Conservation (phyloP, 2,888 invertebrate genomes). For the Acronicta aceris region DNA sequence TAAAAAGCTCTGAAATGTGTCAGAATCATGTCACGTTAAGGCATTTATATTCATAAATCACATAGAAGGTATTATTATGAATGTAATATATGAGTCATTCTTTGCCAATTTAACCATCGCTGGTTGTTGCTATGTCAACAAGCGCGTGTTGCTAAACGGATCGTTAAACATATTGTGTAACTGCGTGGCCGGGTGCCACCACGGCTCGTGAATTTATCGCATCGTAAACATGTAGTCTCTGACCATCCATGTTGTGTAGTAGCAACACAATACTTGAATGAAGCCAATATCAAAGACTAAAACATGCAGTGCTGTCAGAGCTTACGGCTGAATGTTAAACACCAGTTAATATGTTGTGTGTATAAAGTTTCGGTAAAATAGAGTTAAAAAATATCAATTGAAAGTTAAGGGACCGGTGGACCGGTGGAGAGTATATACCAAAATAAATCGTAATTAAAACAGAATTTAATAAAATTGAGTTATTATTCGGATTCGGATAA, state of each 20-base stretch:
- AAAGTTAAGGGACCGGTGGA: too few species aligned
- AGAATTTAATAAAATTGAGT: too few species aligned
- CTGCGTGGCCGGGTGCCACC: constrained; percentile 45
- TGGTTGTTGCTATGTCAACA: constrained; percentile 30
- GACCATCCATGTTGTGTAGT: constrained; percentile 42
- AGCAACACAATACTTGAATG: constrained; percentile 54
- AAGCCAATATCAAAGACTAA: constrained; percentile 46
- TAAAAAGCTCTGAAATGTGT: constrained; percentile 14
- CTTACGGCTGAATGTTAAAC: not conserved
- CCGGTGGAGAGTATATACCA: too few species aligned
- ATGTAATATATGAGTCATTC: constrained; percentile 33
- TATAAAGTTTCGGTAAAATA: too few species aligned
- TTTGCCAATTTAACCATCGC: constrained; percentile 27
- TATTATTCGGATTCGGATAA: too few species aligned
- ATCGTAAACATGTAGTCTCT: constrained; percentile 61
- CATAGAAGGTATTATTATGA: constrained; percentile 39
- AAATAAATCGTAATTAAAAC: too few species aligned
- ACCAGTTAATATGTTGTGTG: not conserved
- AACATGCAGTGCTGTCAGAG: constrained; percentile 12
- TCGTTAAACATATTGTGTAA: constrained; percentile 58
- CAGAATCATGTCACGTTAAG: constrained; percentile 22
- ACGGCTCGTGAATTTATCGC: constrained; percentile 59
- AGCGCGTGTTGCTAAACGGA: constrained; percentile 28
- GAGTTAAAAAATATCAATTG: too few species aligned
- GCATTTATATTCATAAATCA: constrained; percentile 34